These are phyloP conservation scores for Thymelicus acteon DNA, from an alignment of 2,888 invertebrate species.

Conservation along the genomic window DNA sequence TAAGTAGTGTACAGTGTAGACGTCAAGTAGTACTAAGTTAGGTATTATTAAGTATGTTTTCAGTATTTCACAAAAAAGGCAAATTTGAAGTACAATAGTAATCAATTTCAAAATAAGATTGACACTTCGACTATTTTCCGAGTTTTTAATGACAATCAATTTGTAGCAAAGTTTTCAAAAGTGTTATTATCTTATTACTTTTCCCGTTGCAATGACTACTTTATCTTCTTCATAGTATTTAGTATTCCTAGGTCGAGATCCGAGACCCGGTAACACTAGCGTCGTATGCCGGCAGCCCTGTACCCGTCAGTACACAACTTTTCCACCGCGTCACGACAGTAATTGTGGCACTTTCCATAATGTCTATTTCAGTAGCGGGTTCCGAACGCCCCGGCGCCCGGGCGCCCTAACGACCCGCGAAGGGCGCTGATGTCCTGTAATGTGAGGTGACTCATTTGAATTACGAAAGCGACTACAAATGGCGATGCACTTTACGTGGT, in stretches of 20 bases:
- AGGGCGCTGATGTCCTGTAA: slow-evolving; percentile 67
- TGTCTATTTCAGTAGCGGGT: slow-evolving; percentile 81
- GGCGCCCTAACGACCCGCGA: slow-evolving; percentile 78
- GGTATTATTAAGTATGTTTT: too few species aligned
- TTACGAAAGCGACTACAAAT: neutral
- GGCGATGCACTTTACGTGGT: neutral
- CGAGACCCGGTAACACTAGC: neutral
- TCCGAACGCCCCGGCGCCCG: slow-evolving; percentile 52
- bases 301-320: slow-evolving; percentile 20
- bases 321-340: slow-evolving; percentile 66
- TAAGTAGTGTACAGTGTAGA: too few species aligned
- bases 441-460: slow-evolving; percentile 49
- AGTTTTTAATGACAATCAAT: too few species aligned
- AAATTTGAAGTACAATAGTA: too few species aligned
- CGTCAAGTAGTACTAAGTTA: too few species aligned
- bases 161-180: too few species aligned
- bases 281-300: neutral
- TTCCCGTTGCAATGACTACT: too few species aligned
- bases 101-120: too few species aligned
- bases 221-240: too few species aligned
- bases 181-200: too few species aligned
- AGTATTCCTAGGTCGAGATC: neutral
- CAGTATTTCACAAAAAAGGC: too few species aligned
- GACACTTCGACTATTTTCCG: too few species aligned
- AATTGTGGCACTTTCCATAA: slow-evolving; percentile 83